These are phyloP conservation scores for Dicranocentrus wangi DNA, from an alignment of 2,888 invertebrate genomes.

Conservation along the genomic window DNA sequence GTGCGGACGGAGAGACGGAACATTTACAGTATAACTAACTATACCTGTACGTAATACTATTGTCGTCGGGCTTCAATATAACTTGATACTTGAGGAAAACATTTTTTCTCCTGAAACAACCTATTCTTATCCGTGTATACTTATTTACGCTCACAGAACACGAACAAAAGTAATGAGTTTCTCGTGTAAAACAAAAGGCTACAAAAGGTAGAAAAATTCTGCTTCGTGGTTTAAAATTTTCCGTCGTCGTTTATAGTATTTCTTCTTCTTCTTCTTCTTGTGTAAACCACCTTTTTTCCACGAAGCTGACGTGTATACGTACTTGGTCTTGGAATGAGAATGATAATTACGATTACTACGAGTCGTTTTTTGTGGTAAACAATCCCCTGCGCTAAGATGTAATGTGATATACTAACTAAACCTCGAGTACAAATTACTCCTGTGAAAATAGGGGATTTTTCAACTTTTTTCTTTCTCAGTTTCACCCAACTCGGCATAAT, in stretches of 20 bases:
- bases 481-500: too few species aligned
- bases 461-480: too few species aligned
- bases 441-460: too few species aligned
- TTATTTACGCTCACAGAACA: conserved; percentile 25
- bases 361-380: too few species aligned
- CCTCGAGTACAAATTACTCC: too few species aligned
- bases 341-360: too few species aligned
- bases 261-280: too few species aligned
- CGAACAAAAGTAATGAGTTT: conserved; percentile 54
- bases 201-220: conserved; percentile 30
- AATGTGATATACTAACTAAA: too few species aligned
- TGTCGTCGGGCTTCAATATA: neutral
- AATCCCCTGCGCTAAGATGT: too few species aligned
- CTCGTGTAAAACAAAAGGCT: conserved; percentile 44
- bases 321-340: too few species aligned
- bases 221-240: conserved; percentile 13
- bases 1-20: too few species aligned
- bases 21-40: neutral
- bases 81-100: neutral
- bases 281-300: too few species aligned
- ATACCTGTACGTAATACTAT: neutral
- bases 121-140: conserved; percentile 23
- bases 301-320: neutral
- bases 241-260: conserved; percentile 6
- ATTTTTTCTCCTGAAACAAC: neutral